Base-by-base conservation (phyloP, 2,113 vertebrate species). In the Varanus salvator region DNA sequence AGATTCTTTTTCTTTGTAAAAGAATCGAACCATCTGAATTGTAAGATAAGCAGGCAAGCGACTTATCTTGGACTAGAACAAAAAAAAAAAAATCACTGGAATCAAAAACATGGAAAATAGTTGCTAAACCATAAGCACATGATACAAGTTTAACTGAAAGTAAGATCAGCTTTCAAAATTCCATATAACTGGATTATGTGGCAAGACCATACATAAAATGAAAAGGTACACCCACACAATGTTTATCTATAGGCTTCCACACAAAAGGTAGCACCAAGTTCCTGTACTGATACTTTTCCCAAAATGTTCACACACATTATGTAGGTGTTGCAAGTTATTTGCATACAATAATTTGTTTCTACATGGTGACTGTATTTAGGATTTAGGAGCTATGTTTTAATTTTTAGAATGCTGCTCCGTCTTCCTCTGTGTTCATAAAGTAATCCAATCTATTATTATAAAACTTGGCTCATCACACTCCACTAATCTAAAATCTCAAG, bases 1-100 rank as follows among this genome's bases (percentile, higher is more conserved):
- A 60, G 99, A 99, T 96, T 99, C 99, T 95, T 99, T 99, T 94
- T 99, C 99, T 97, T 99, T 99, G 97, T 99, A 99, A 98, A 98
- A 99, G 97, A 99, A 99, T 50, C 99, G 96, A 91, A 99, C 99
- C 99, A 99, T 99, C 95, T 99, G 99, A 96, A 99, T 98, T 25
- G 99, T 99, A 96, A 99, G 94, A 96, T 99, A 99, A 0, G 98
- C 98, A 90, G 99, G 99, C 87, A 99, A 95, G 34, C 99, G 98
- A 94, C 98, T 98, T 87, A 99, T 98, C 97, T 99, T 99, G 72
- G 99, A 99, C 99, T 99, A 5, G 54, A 68, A 86, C 88, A 71
- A 92, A 6, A 90, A 92, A 89, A 44, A 44, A 44, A 44, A 44
- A 1, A 27, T 1, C 91, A 48, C 89, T 90, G 90, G 76, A 19